A percentile compares a stretch with the other conserved stretches of the same genome.
Evolutionary conservation across 1,140 invertebrate species (phyloP).

Genomic region (Euwallacea fornicatus): DNA sequence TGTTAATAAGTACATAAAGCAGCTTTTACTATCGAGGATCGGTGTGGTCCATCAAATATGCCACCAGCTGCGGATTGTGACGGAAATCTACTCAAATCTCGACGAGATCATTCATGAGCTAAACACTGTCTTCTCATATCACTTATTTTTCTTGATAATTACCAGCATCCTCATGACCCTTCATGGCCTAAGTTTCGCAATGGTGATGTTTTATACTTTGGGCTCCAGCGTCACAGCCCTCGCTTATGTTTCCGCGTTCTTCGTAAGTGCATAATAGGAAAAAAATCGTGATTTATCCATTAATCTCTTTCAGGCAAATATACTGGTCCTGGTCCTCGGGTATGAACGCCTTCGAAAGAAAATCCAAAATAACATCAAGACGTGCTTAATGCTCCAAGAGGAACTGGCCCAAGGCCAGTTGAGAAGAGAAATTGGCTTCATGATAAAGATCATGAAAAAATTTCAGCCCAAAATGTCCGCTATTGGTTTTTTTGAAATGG

Average conservation of each 20-base stretch:
- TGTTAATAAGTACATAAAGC: neutral
- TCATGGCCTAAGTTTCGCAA: neutral
- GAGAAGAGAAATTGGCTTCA: neutral
- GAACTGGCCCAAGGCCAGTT: slow-evolving; percentile 6
- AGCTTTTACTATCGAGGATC: neutral
- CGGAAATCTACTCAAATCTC: neutral
- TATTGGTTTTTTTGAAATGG: slow-evolving; percentile 10
- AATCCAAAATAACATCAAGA: slow-evolving; percentile 9
- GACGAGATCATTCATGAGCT: neutral
- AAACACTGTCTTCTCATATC: neutral
- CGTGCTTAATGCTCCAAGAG: slow-evolving; percentile 30
- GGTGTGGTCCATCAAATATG: neutral
- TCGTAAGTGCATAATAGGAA: neutral
- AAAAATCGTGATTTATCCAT: neutral
- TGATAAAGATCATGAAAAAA: neutral
- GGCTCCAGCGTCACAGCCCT: neutral
- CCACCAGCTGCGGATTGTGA: neutral
- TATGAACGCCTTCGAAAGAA: slow-evolving; percentile 19
- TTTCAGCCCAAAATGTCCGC: slow-evolving; percentile 2
- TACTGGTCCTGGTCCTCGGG: neutral
- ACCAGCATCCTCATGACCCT: neutral
- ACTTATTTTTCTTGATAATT: neutral
- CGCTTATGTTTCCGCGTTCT: neutral
- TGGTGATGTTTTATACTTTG: neutral
- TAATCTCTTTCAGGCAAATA: neutral